Evolutionary conservation across 2,888 invertebrate genomes (phyloP), one percentile per base, ranked within the genome.

Genomic region (Cataglyphis albicans): DNA sequence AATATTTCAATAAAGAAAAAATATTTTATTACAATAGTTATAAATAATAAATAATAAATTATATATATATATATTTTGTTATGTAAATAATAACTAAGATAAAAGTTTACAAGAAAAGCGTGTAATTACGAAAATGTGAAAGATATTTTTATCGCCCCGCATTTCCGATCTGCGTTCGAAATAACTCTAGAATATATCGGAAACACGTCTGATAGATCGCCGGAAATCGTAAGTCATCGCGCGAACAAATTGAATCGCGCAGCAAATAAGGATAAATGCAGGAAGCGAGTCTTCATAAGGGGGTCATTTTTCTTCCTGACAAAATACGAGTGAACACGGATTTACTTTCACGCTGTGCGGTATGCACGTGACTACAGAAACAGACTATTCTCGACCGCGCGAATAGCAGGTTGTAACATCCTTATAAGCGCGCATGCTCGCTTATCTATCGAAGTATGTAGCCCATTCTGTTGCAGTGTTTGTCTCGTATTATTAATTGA

Each of bases 221-320:
- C 72, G 78, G 78, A 80, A 80, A 80, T 80, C 78, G 57, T 78
- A 78, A 78, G 70, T 78, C 78, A 80, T 59, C 21, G 25, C 59
- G 25, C 78, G 72, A 35, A 44, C 44, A 80, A 80, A 80, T 80
- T 80, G 72, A 72, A 78, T 59, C 59, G 78, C 72, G 59, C 35
- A 44, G 44, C 72, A 80, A 76, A 68, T 55, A 76, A 76, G 76
- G 68, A 76, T 57, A 57, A 80, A 80, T 59, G 59, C 59, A 44
- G 44, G 78, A 80, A 80, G 21, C 35, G 59, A 6, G 44, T 80
- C 59, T 72, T 35, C 32, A 70, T 78, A 44, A 41, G 59, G 32
- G 59, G 44, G 38, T 44, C 32, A 48, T 59, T 72, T 72, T 80
- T 72, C 72, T 72, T 35, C 32, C 12, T 18, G 52, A 68, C 44